Evolutionary conservation across 2,888 invertebrate species (phyloP).

Genomic region (Argyresthia albistria): DNA sequence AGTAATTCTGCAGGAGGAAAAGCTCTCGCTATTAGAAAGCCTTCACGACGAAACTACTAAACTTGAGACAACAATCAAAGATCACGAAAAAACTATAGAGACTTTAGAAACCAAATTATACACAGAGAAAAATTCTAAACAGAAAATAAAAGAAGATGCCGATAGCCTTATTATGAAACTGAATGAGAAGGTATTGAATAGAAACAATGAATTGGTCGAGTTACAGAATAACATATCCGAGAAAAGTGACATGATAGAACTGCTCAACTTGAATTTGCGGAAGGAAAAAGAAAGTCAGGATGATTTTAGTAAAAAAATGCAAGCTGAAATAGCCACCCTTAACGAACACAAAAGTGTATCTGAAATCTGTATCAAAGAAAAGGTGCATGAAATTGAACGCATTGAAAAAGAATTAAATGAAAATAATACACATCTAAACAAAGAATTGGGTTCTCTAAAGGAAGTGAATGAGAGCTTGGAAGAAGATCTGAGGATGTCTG

Average conservation of each 20-base stretch:
- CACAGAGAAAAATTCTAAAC: constrained; percentile 34
- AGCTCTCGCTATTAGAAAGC: constrained; percentile 40
- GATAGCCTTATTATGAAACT: constrained; percentile 47
- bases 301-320: not conserved
- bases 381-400: constrained; percentile 17
- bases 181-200: constrained; percentile 50
- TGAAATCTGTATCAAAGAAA: too few relatives aligned
- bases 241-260: constrained; percentile 45
- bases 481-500: constrained; percentile 24
- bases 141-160: constrained; percentile 40
- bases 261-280: constrained; percentile 31
- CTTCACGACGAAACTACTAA: constrained; percentile 43
- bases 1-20: constrained; percentile 49
- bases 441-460: constrained; percentile 28
- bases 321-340: not conserved
- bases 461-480: constrained; percentile 19
- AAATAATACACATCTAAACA: constrained; percentile 25
- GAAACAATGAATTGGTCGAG: constrained; percentile 55
- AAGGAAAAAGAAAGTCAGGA: constrained; percentile 27
- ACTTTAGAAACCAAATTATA: constrained; percentile 35
- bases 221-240: constrained; percentile 44
- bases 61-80: constrained; percentile 30
- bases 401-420: constrained; percentile 22
- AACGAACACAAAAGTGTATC: constrained; percentile 6
- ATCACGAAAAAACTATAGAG: constrained; percentile 2